Conservation (phyloP, 2,113 vertebrate genomes). For the Amia ocellicauda region DNA sequence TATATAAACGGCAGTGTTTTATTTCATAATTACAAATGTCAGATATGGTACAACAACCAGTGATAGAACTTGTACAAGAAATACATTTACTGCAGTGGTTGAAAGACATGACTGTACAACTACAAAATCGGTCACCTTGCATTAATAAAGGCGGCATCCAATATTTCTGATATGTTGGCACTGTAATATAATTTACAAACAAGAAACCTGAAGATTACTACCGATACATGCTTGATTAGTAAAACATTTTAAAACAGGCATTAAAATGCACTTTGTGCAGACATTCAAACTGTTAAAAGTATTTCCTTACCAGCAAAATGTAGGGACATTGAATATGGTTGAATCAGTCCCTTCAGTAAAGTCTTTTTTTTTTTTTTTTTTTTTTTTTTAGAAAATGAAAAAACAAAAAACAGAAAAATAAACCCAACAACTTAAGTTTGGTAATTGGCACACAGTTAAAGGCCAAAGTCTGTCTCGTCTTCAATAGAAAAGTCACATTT, state of each 20-base stretch:
- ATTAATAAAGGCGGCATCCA: slow-evolving; percentile 56
- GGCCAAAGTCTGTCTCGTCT: slow-evolving; percentile 46
- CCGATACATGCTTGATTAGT: slow-evolving; percentile 62
- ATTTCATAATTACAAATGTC: slow-evolving; percentile 80
- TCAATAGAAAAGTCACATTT: slow-evolving; percentile 26
- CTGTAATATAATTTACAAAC: slow-evolving; percentile 58
- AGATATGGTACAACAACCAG: slow-evolving; percentile 72
- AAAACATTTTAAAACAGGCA: slow-evolving; percentile 66
- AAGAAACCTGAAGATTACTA: slow-evolving; percentile 62
- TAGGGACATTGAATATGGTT: slow-evolving; percentile 35
- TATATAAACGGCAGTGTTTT: slow-evolving; percentile 75
- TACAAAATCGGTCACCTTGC: slow-evolving; percentile 55
- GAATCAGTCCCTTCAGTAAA: slow-evolving; percentile 23
- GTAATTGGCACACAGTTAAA: slow-evolving; percentile 55
- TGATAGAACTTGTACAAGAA: slow-evolving; percentile 73
- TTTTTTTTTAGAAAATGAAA: slow-evolving; percentile 38
- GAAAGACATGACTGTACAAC: slow-evolving; percentile 66
- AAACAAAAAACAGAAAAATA: slow-evolving; percentile 35
- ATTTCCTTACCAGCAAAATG: slow-evolving; percentile 47
- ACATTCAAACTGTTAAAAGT: slow-evolving; percentile 65
- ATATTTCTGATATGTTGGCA: slow-evolving; percentile 60
- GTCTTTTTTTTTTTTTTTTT: slow-evolving; percentile 37
- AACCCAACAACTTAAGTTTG: slow-evolving; percentile 19
- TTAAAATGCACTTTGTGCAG: slow-evolving; percentile 72
- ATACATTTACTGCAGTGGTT: slow-evolving; percentile 75